Conservation (phyloP, 2,888 invertebrate species). For the Pachycephus smyrnensis region DNA sequence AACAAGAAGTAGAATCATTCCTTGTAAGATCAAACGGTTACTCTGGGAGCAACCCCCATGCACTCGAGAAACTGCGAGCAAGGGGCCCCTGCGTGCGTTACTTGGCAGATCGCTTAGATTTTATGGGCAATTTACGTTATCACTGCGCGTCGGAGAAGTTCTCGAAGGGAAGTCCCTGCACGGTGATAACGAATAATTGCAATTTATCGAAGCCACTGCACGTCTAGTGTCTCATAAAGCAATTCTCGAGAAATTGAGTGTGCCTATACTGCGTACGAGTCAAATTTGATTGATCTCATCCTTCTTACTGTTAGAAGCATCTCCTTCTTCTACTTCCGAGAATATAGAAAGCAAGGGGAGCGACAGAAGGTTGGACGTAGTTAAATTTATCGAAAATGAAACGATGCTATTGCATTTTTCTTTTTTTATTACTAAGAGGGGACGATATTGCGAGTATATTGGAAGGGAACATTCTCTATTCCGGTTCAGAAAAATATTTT, state of each 20-base stretch:
- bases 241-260: constrained; percentile 4
- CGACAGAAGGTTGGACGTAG: no score
- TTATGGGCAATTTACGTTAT: constrained; percentile 33
- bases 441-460: no score
- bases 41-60: constrained; percentile 6
- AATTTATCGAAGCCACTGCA: constrained; percentile 40
- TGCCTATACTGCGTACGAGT: no score
- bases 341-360: no score
- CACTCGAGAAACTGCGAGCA: constrained; percentile 2
- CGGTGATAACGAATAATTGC: constrained; percentile 48
- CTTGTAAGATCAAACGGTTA: constrained; percentile 29
- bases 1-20: neutral
- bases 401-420: no score
- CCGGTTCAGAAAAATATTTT: no score
- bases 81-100: constrained; percentile 12
- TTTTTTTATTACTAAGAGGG: no score
- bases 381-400: no score
- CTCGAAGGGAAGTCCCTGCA: constrained; percentile 7
- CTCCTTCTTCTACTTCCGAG: no score
- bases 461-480: no score
- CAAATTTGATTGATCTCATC: no score
- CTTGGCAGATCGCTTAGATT: constrained; percentile 26
- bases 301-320: no score
- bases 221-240: constrained; percentile 17
- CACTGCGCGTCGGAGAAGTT: constrained; percentile 18